Evolutionary conservation across 1,140 invertebrate genomes (phyloP), one percentile per base, ranked within the genome.

Genomic region (Bathynomus jamesi): DNA sequence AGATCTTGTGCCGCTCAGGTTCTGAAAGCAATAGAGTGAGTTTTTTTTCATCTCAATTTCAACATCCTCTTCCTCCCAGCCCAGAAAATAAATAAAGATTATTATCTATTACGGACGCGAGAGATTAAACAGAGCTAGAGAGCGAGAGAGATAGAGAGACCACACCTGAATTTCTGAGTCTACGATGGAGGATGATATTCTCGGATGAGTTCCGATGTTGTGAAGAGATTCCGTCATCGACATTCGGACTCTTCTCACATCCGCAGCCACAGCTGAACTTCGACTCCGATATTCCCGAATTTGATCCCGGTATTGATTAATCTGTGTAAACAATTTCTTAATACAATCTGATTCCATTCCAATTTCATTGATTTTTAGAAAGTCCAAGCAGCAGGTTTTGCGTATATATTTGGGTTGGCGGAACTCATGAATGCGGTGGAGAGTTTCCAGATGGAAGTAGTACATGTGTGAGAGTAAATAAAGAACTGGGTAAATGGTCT

Each of bases 211-310:
- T 27, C 71, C 75, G 65, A 76, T 73, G 63, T 67, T 76, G 40
- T 76, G 75, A 25, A 76, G 69, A 21, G 75, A 76, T 32, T 76
- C 75, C 3, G 75, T 73, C 75, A 76, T 76, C 25, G 75, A 72
- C 64, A 70, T 73, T 8, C 75, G 67, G 8, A 76, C 70, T 32
- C 75, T 65, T 11, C 75, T 66, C 17, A 76, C 75, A 40, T 76
- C 70, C 29, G 69, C 72, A n/a, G 75, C 75, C 21, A 73, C 75
- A 68, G 69, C 70, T 61, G 71, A 73, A 29, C 75, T 76, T 21
- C 75, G 63, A 31, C 29, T 73, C 11, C 75, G 70, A 61, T 72
- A 76, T 31, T 76, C 75, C 21, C 72, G 65, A 24, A 76, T 70
- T 32, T 76, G 75, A 13, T 76, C 75, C 10, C 75, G 68, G 65